phyloP scores from a whole-genome alignment of 1,140 invertebrate species.

The Euborellia annulipes region DNA sequence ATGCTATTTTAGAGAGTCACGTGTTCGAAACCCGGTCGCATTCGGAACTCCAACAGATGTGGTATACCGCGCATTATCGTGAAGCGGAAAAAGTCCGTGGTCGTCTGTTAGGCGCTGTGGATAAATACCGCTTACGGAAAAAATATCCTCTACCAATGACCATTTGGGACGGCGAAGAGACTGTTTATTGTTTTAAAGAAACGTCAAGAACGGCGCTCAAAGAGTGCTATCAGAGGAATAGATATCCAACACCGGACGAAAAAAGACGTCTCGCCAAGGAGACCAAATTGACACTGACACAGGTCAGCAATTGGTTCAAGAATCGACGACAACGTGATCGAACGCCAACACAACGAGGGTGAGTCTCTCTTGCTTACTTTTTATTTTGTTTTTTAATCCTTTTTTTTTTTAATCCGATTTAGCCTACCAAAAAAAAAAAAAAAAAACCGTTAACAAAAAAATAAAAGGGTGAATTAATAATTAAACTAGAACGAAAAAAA shows the following conservation, averaged over 20 bases:
- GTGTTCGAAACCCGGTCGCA: constrained; percentile 74
- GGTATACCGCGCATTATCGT: constrained; percentile 89
- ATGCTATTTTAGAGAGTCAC: constrained; percentile 80
- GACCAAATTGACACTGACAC: constrained; percentile 78
- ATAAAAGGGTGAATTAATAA: too few species aligned
- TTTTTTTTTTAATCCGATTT: too few species aligned
- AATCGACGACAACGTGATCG: constrained; percentile 87
- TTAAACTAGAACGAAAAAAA: too few species aligned
- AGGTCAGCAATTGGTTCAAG: constrained; percentile 98
- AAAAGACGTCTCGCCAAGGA: constrained; percentile 79
- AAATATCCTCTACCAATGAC: constrained; percentile 92
- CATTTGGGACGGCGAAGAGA: constrained; percentile 98
- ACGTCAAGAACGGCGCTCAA: constrained; percentile 69
- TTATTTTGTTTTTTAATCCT: too few species aligned
- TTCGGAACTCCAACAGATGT: constrained; percentile 76
- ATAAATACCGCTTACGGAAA: constrained; percentile 85
- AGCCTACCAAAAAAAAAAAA: too few species aligned
- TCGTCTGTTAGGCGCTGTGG: constrained; percentile 73
- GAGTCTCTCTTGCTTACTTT: too few species aligned
- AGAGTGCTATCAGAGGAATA: constrained; percentile 64
- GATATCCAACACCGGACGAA: constrained; percentile 90
- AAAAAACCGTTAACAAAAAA: too few species aligned
- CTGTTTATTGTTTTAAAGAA: constrained; percentile 96
- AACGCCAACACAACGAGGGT: constrained; percentile 46
- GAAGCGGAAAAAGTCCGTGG: constrained; percentile 84